Evolutionary conservation across 2,888 invertebrate genomes (phyloP), one percentile per base, ranked within the genome.

Genomic region (Chouioia cunea): DNA sequence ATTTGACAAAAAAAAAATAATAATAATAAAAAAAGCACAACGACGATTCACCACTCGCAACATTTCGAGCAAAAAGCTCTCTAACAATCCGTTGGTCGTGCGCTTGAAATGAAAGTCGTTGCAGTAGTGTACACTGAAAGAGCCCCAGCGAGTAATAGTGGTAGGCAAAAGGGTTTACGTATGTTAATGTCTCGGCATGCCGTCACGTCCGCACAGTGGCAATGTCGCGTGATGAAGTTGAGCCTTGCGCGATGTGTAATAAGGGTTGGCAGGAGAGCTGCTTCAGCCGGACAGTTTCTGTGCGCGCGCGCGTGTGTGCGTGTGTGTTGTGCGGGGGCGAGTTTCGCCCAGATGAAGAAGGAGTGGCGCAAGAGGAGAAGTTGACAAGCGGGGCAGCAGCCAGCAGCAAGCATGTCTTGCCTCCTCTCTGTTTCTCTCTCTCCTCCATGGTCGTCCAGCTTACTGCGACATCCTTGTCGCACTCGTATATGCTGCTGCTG

Each of bases 241-340:
- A 83, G 80, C 82, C 79, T 36, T 36, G 47, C 43, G 80, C 82
- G 82, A 81, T 81, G 79, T 80, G 83, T 84, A 84, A 85, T 84
- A 84, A 84, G 84, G 84, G 80, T 84, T 79, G 80, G 52, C 23
- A 36, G 36, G 10, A 36, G 36, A 36, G 36, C 36, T 10, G 46
- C 48, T 2, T 54, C 78, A 70, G 70, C 78, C 60, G 60, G 67
- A 54, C 69, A 57, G 69, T 52, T 23, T 36, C 36, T 36, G 10
- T 36, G n/a, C 36, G 6, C 36, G 6, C 36, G 2, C 36, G 27
- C 6, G 6, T 27, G 27, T 27, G 36, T 36, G 12, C 6, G 36
- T 36, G 36, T 36, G 36, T 36, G 36, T 10, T 36, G 36, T 36
- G 68, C 14, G 16, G 53, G 10, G 66, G 43, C 53, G 14, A 60